Evolutionary conservation across 92 coral and sea anemone species (phyloP).

Genomic region (Montipora capitata): DNA sequence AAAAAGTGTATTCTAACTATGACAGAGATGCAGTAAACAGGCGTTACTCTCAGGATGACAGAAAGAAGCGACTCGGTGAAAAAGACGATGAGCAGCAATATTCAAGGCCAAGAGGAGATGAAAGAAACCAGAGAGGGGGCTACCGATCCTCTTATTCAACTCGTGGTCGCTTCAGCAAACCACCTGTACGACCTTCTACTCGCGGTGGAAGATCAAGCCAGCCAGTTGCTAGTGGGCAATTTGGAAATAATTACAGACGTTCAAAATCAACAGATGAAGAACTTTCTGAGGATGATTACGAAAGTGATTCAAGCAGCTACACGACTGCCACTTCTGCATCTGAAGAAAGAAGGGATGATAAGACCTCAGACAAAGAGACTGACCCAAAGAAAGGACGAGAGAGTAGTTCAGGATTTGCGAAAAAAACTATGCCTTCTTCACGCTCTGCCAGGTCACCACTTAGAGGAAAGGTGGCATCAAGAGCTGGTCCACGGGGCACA

Average conservation of each 20-base stretch:
- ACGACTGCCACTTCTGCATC: constrained; percentile 97
- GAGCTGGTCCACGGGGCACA: constrained; percentile 64
- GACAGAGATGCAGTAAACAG: constrained; percentile 40
- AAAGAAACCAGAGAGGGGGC: constrained; percentile 49
- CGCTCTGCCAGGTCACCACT: constrained; percentile 66
- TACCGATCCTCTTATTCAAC: constrained; percentile 53
- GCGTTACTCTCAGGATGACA: constrained; percentile 39
- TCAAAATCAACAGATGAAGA: constrained; percentile 80
- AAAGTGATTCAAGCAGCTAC: constrained; percentile 85
- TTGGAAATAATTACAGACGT: constrained; percentile 69
- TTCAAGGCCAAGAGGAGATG: constrained; percentile 29
- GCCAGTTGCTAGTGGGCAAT: constrained; percentile 88
- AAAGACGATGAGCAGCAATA: constrained; percentile 36
- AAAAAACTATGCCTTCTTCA: constrained; percentile 24
- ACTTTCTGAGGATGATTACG: constrained; percentile 86
- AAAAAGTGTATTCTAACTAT: not conserved
- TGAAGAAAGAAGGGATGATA: constrained; percentile 83
- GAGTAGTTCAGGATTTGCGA: constrained; percentile 34
- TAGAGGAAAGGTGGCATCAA: constrained; percentile 51
- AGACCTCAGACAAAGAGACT: constrained; percentile 31
- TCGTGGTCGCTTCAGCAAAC: constrained; percentile 82
- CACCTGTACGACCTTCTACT: constrained; percentile 73
- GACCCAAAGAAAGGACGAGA: constrained; percentile 67
- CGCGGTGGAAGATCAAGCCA: constrained; percentile 84
- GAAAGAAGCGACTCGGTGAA: constrained; percentile 34